Evolutionary conservation across 1,140 invertebrate genomes (phyloP).

Genomic region (Hylyphantes graminicola): DNA sequence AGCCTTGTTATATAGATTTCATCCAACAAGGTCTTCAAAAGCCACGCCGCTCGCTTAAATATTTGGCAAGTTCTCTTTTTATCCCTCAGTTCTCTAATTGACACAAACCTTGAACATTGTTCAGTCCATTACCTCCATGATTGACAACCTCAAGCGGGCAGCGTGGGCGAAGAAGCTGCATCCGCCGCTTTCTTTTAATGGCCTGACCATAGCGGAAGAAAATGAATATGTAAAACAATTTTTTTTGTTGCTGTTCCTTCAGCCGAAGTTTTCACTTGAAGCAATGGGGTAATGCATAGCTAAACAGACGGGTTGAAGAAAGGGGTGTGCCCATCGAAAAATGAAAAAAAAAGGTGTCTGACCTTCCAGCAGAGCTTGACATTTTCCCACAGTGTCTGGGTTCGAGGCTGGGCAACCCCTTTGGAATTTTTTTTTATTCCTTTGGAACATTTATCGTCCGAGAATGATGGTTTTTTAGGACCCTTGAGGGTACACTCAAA

Average conservation of each 20-base stretch:
- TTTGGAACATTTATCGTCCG: too few relatives aligned
- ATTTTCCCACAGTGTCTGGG: slow-evolving; percentile 52
- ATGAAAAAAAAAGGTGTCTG: slow-evolving; percentile 45
- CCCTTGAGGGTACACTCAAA: too few relatives aligned
- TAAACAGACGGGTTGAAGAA: slow-evolving; percentile 41
- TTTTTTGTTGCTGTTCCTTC: slow-evolving; percentile 37
- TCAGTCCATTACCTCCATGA: background rate
- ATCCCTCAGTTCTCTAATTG: too few relatives aligned
- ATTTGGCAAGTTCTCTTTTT: too few relatives aligned
- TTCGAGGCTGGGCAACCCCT: slow-evolving; percentile 52
- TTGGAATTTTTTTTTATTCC: background rate
- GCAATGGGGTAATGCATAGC: slow-evolving; percentile 29
- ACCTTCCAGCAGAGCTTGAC: slow-evolving; percentile 35
- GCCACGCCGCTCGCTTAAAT: too few relatives aligned
- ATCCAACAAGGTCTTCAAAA: too few relatives aligned
- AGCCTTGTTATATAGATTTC: too few relatives aligned
- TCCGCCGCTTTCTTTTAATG: background rate
- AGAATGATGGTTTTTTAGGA: too few relatives aligned
- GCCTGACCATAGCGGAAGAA: slow-evolving; percentile 37
- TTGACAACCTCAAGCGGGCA: background rate
- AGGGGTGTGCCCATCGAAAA: slow-evolving; percentile 39
- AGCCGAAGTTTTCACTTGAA: background rate
- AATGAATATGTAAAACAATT: slow-evolving; percentile 61
- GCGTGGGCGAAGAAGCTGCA: background rate
- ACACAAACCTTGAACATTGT: too few relatives aligned